Conservation (phyloP, 1,140 invertebrate species). For the Atta texana region DNA sequence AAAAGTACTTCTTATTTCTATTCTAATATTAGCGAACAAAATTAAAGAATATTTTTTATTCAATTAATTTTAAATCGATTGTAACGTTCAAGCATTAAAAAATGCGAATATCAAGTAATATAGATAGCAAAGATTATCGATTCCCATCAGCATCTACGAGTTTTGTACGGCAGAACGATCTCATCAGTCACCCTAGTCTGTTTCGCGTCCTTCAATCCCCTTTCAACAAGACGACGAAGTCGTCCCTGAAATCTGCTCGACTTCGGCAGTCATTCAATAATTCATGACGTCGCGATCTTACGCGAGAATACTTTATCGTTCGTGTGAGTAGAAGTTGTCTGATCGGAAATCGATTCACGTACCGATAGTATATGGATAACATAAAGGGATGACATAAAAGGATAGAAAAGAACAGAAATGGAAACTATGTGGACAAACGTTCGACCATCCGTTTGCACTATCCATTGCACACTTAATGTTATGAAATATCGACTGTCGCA, state of each 20-base stretch:
- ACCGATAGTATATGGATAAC: constrained; percentile 72
- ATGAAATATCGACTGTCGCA: neutral
- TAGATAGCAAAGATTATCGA: constrained; percentile 33
- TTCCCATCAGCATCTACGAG: constrained; percentile 36
- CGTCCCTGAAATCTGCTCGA: constrained; percentile 67
- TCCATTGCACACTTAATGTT: constrained; percentile 9
- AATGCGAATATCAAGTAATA: neutral
- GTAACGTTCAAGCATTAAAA: constrained; percentile 17
- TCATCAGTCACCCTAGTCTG: constrained; percentile 36
- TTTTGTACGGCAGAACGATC: constrained; percentile 59
- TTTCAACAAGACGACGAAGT: constrained; percentile 73
- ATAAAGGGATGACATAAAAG: neutral
- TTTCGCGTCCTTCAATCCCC: constrained; percentile 22
- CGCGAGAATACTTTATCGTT: constrained; percentile 80
- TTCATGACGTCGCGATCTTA: constrained; percentile 80
- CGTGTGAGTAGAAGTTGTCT: constrained; percentile 35
- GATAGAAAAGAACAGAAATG: neutral
- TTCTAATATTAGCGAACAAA: neutral
- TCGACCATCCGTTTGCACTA: constrained; percentile 1
- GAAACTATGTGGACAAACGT: neutral
- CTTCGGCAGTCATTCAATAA: constrained; percentile 75
- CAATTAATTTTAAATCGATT: neutral
- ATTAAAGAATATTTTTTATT: constrained; percentile 1
- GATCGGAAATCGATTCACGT: constrained; percentile 80
- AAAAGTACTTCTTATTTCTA: neutral